Evolutionary conservation across 2,113 vertebrate genomes (phyloP).

Genomic region (Pao palembangensis): DNA sequence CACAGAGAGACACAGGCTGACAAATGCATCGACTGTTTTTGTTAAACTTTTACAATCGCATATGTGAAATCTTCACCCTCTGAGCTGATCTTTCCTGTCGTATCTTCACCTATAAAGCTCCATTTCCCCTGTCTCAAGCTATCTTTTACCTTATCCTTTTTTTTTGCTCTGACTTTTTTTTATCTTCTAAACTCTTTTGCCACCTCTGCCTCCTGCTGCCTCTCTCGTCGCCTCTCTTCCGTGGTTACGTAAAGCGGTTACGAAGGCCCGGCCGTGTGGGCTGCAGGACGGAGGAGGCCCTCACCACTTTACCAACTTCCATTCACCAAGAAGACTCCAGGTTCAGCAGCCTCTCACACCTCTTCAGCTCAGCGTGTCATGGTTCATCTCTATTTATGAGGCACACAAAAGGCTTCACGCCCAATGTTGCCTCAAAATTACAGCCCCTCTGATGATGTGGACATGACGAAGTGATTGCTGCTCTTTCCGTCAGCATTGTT

Average conservation of each 20-base stretch:
- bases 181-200: constrained; percentile 23
- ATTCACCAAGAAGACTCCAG: constrained; percentile 58
- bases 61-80: too few relatives aligned
- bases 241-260: constrained; percentile 57
- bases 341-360: constrained; percentile 43
- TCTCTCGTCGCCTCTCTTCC: constrained; percentile 33
- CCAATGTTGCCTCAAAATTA: constrained; percentile 24
- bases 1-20: too few relatives aligned
- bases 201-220: constrained; percentile 30
- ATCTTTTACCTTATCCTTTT: constrained; percentile 12
- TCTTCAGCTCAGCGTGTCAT: constrained; percentile 41
- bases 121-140: constrained; percentile 24
- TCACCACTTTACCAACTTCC: constrained; percentile 56
- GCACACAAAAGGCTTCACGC: constrained; percentile 22
- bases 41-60: too few relatives aligned
- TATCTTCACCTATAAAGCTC: constrained; percentile 13
- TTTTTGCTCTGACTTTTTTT: background rate
- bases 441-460: constrained; percentile 24
- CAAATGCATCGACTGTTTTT: too few relatives aligned
- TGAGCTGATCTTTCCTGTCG: too few relatives aligned
- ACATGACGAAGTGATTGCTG: constrained; percentile 12
- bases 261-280: constrained; percentile 56
- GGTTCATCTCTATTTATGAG: constrained; percentile 43
- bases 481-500: constrained; percentile 14
- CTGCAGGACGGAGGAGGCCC: constrained; percentile 49